Evolutionary conservation across 2,888 invertebrate genomes (phyloP), one percentile per base, ranked within the genome.

Genomic region (Parnassius glacialis): DNA sequence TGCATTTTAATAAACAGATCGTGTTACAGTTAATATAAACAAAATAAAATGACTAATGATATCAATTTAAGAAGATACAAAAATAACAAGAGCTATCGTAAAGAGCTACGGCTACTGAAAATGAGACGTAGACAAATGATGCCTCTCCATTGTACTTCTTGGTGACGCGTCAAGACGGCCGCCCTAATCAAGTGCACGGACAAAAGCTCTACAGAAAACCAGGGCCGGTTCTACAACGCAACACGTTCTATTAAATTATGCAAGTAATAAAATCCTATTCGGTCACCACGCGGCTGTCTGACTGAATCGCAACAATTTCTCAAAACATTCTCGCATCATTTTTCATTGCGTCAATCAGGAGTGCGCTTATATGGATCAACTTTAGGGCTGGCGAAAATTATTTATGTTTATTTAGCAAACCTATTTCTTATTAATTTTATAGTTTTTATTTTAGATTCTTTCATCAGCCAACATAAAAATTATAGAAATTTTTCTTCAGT

Each of bases 241-340:
- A 71, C 73, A 76, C 70, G 72, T 79, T 71, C 69, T 82, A 84
- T 84, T 84, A 87, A 87, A 87, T 89, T 85, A 87, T 89, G 85
- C 85, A 83, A 83, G 90, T 86, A 86, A 90, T 90, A 89, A 89
- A 90, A 81, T 79, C 76, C 77, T 75, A 83, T 85, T 83, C 80
- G 80, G 74, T 76, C 71, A 76, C 70, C 68, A 69, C 79, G 83
- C 79, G 79, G 80, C 78, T 74, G 76, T 79, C 81, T 79, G 77
- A 76, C 76, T 80, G 68, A 68, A 83, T 82, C 76, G 82, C 81
- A 84, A 48, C 84, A 81, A 89, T 89, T 90, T 89, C 85, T 90
- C 90, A 87, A 84, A 90, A 90, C 85, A 83, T 89, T 88, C 84
- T 88, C 87, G 87, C 87, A 73, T 90, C 91, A 90, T 91, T 90